Conservation (phyloP, 2,113 vertebrate genomes). For the Dicentrarchus labrax region DNA sequence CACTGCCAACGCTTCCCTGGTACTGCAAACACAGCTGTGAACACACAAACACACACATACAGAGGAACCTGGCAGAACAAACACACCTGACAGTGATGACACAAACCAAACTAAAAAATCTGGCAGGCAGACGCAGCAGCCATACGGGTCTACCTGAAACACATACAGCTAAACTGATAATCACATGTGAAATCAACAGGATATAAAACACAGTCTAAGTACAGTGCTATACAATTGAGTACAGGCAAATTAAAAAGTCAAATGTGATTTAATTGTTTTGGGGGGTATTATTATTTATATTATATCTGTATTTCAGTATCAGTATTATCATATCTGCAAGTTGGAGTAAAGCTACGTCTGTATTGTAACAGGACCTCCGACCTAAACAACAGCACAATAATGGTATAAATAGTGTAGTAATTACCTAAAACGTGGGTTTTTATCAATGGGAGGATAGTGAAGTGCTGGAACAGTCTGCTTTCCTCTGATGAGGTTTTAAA, state of each 20-base stretch:
- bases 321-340: neutral
- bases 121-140: neutral
- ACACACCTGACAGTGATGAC: slow-evolving; percentile 26
- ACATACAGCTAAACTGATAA: neutral
- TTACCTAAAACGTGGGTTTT: neutral
- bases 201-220: neutral
- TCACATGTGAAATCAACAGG: neutral
- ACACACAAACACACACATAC: slow-evolving; percentile 2
- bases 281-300: neutral
- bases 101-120: slow-evolving; percentile 29
- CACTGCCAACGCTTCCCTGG: slow-evolving; percentile 36
- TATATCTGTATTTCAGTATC: too few species aligned
- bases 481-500: neutral
- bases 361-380: too few species aligned
- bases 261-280: neutral
- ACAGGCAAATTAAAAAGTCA: neutral
- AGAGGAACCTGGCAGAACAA: slow-evolving; percentile 10
- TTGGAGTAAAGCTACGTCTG: neutral
- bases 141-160: neutral
- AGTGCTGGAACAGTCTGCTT: neutral
- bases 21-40: slow-evolving; percentile 61
- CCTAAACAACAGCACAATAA: neutral
- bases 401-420: neutral
- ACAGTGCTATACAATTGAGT: neutral
- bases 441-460: neutral